These are phyloP conservation scores for Ochotona curzoniae DNA, from an alignment of 2,113 vertebrate species.

Conservation along the genomic window DNA sequence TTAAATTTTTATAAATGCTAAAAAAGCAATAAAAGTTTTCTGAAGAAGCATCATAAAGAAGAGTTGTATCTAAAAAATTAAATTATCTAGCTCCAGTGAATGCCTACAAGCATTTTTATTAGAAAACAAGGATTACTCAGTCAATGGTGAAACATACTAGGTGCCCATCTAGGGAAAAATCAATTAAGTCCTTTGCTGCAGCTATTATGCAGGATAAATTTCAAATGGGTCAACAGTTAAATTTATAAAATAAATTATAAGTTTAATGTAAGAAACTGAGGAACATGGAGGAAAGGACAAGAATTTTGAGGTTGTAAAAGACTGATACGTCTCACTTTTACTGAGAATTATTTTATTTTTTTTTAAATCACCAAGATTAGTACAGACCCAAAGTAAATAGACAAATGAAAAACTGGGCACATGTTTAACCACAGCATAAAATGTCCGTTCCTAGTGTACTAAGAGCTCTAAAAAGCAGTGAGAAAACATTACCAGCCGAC, in stretches of 20 bases:
- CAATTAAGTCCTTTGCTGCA: not conserved
- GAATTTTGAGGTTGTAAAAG: not conserved
- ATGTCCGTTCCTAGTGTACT: not conserved
- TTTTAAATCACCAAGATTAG: not conserved
- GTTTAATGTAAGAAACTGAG: not conserved
- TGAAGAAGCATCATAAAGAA: not conserved
- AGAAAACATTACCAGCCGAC: not conserved
- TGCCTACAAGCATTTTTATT: not conserved
- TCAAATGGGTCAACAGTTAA: constrained; percentile 27
- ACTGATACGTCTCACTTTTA: not conserved
- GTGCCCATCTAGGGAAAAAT: not conserved
- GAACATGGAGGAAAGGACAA: not conserved
- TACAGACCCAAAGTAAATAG: not conserved
- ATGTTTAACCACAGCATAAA: not conserved
- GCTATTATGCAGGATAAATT: not conserved
- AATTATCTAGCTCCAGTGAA: not conserved
- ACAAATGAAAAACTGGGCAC: not conserved
- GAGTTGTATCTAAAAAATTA: not conserved
- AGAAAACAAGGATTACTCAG: not conserved
- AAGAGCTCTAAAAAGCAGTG: not conserved
- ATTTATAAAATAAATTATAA: not conserved
- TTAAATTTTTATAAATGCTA: constrained; percentile 30
- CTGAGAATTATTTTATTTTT: not conserved
- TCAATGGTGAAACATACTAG: not conserved
- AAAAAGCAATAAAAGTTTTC: not conserved